Percentiles rank a stretch among this genome's conserved stretches.
phyloP scores from a whole-genome alignment of 2,797 vertebrate species.

The Pogonophryne albipinna region DNA sequence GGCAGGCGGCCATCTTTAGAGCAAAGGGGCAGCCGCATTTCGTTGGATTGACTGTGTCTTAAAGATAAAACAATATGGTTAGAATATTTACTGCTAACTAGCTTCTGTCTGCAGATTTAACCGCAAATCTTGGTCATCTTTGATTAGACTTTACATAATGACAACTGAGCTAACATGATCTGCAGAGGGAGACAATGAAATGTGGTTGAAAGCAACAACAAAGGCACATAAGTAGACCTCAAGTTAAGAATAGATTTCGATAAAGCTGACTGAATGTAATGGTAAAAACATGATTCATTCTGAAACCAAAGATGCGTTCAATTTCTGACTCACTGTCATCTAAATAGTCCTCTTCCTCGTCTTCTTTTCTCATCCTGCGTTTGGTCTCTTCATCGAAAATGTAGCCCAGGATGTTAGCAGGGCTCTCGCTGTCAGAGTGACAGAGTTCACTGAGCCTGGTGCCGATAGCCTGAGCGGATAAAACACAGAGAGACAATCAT shows the following conservation, averaged over 20 bases:
- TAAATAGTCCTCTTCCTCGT: conserved; percentile 99
- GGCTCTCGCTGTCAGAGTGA: conserved; percentile 96
- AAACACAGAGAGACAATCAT: conserved; percentile 9
- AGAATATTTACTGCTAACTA: not conserved
- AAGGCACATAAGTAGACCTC: not conserved
- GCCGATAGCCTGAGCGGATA: conserved; percentile 90
- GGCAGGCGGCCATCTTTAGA: conserved; percentile 98
- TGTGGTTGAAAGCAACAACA: not conserved
- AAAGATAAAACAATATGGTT: not conserved
- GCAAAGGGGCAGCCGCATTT: conserved; percentile 98
- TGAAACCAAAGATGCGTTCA: not conserved
- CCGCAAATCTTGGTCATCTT: too few relatives aligned
- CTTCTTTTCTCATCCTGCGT: conserved; percentile 95
- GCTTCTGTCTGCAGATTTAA: too few relatives aligned
- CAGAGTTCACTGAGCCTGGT: conserved; percentile 95
- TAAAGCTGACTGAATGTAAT: not conserved
- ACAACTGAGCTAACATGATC: not conserved
- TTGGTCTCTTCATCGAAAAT: conserved; percentile 99
- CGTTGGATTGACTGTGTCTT: conserved; percentile 98
- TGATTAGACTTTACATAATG: not conserved
- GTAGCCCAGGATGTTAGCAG: conserved; percentile 96
- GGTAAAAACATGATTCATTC: not conserved
- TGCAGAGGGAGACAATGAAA: not conserved
- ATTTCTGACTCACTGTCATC: conserved; percentile 94
- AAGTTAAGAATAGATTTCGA: not conserved